Evolutionary conservation across 30 jellyfish, hydroid and myxozoan genomes (phyloP), one percentile per base, ranked within the genome.

Genomic region (Pelagia noctiluca): DNA sequence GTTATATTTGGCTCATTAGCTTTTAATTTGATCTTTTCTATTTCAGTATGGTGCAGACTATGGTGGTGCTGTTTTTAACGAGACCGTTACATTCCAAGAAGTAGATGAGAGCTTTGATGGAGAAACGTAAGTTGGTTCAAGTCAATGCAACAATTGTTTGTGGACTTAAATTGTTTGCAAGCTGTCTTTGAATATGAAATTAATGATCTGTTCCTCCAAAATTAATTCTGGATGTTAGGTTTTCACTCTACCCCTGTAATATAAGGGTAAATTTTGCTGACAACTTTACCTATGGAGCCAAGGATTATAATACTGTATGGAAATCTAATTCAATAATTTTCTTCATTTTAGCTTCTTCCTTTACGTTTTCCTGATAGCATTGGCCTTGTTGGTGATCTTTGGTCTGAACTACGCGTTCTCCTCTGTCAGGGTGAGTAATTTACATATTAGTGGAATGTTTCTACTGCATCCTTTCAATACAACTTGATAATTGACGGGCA

Each of bases 11-110:
- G 0, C 1, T 1, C 13, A 23, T 29, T 1, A 0, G 18, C 1
- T 4, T 3, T 25, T 73, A 16, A 13, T 74, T 42, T 19, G 46
- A 2, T 21, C 34, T 2, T 37, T 16, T 35, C 63, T 49, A 32
- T 87, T 69, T 2, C 8, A 90, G 97, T 92, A 85, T 83, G 97
- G 97, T 78, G 80, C 90, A 35, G 96, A 90, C 53, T 90, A 49
- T 57, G 97, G 96, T 63, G 93, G 90, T 8, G 96, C 96, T 2
- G 93, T 90, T 71, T 77, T 90, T 78, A 90, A 90, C 63, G 97
- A 90, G 63, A 90, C 97, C 1, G 81, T 90, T 66, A 90, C 96
- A 10, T 90, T 90, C 76, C 89, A 84, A 78, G 97, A 90, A 78
- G 25, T 84, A 10, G 97, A 90, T 24, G 97, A 90, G 48, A 71